A percentile compares a stretch with the other conserved stretches of the same genome.
Evolutionary conservation across 2,797 vertebrate genomes (phyloP).

Genomic region (Hylomyscus alleni): DNA sequence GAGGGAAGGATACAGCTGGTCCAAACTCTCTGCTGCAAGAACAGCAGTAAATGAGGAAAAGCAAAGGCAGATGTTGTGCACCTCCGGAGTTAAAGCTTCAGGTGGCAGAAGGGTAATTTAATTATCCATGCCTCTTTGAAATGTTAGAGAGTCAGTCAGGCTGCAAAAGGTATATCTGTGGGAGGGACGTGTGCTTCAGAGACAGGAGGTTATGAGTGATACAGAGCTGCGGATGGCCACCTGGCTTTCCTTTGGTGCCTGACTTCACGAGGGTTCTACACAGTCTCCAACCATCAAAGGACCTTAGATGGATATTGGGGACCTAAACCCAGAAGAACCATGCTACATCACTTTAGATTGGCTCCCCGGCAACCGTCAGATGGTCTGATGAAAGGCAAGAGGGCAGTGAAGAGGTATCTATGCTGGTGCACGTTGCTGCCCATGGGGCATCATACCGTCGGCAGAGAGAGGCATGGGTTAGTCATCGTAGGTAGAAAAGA

Average conservation of each 20-base stretch:
- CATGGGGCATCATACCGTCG: neutral
- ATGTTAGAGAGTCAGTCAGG: accelerated
- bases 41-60: neutral
- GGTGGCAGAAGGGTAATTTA: neutral
- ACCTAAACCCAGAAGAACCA: neutral
- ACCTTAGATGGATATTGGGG: neutral
- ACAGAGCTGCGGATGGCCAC: neutral
- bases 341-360: neutral
- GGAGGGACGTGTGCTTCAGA: neutral
- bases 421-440: neutral
- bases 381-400: neutral
- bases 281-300: neutral
- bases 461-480: neutral
- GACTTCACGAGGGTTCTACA: neutral
- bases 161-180: neutral
- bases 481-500: neutral
- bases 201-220: neutral
- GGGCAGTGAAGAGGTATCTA: neutral
- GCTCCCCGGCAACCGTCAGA: neutral
- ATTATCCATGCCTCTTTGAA: neutral
- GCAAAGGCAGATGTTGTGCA: neutral
- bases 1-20: neutral
- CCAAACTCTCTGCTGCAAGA: neutral
- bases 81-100: neutral
- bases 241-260: neutral